Base-by-base conservation (phyloP, 2,797 vertebrate genomes). In the Pangasius macronema region DNA sequence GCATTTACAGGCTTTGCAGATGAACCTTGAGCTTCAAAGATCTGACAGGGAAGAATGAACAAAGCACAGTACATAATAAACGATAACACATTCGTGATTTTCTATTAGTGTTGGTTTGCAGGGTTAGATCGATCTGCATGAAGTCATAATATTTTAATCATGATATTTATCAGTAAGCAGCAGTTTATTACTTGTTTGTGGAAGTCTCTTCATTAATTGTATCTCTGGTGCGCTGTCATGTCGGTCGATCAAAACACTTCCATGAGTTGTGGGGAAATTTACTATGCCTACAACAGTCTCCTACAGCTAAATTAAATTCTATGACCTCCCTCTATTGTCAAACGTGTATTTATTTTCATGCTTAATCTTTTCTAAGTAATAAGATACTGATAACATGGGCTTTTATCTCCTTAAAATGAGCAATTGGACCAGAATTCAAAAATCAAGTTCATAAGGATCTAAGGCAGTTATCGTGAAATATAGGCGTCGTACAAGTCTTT, bases 51-150 rank as follows among this genome's bases (percentile, higher is more conserved):
- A 63, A 49, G 42, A 65, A 65, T 65, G 24, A 82, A 30, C 59
- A 82, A 82, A 65, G 39, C 59, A 42, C 36, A 82, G 36, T 59
- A 16, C 39, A 49, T 82, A 24, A 80, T 61, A 81, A 61, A 81
- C 42, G 20, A 39, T 61, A 42, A 14, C 55, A 42, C 5, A 20
- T 30, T 20, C 57, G 16, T 79, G n/a, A 63, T 81, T n/a, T 82
- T 61, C 22, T 27, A 39, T n/a, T n/a, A 1, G 4, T 79, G 3
- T 5, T 36, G 11, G 0, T 53, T 77, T 20, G 8, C 33, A 11
- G 6, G 27, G 14, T 77, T 33, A 77, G 27, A 51, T 4, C 16
- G 20, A 9, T 77, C 53, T 55, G 49, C 49, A 79, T 57, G 1
- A 20, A 36, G 75, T 33, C 18, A 3, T 30, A 11, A 36, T 79